A percentile compares a stretch with the other conserved stretches of the same genome.
These are phyloP conservation scores for Rousettus leschenaultii DNA, from an alignment of 2,113 vertebrate species.

Conservation along the genomic window DNA sequence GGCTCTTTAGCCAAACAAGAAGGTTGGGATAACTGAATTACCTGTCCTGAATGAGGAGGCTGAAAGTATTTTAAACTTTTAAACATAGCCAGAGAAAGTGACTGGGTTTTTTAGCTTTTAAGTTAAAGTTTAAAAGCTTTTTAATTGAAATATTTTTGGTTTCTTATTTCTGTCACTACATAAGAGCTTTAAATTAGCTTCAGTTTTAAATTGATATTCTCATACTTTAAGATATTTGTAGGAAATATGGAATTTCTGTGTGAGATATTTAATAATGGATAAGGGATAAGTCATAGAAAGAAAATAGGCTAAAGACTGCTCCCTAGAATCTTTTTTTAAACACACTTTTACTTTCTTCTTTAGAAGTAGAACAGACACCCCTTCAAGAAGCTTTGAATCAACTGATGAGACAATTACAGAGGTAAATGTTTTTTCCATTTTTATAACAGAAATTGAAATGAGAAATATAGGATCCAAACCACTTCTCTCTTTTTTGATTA, in stretches of 20 bases:
- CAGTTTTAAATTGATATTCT: background rate
- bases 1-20: slow-evolving; percentile 90
- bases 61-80: background rate
- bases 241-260: slow-evolving; percentile 27
- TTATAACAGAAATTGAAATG: slow-evolving; percentile 26
- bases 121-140: background rate
- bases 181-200: background rate
- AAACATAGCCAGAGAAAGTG: background rate
- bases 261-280: background rate
- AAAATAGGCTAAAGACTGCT: background rate
- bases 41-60: background rate
- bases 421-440: slow-evolving; percentile 80
- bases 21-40: slow-evolving; percentile 80
- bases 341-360: background rate
- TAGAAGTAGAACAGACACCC: slow-evolving; percentile 94
- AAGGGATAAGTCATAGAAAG: background rate
- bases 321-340: slow-evolving; percentile 40
- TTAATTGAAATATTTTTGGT: background rate
- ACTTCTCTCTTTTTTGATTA: slow-evolving; percentile 29
- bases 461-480: background rate
- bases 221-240: background rate
- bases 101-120: slow-evolving; percentile 19
- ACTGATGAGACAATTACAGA: slow-evolving; percentile 95
- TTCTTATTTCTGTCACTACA: background rate
- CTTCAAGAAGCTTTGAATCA: slow-evolving; percentile 96